phyloP scores from a whole-genome alignment of 2,797 vertebrate genomes.

The Chelon auratus region DNA sequence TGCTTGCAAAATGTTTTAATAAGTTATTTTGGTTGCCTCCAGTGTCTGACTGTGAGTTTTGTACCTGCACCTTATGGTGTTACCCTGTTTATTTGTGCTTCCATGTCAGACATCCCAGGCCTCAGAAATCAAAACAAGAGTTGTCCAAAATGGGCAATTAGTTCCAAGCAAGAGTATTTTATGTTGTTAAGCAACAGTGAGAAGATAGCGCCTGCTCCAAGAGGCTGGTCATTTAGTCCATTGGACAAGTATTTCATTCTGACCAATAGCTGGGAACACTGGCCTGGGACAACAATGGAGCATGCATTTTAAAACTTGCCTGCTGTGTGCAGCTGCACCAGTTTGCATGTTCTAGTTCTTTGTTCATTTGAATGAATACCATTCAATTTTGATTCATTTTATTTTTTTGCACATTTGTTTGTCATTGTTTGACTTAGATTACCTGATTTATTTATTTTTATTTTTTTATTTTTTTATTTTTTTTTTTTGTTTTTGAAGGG shows the following conservation, averaged over 20 bases:
- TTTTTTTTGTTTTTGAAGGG: constrained; percentile 69
- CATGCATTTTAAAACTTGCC: constrained; percentile 71
- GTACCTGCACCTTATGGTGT: constrained; percentile 59
- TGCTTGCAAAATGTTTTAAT: constrained; percentile 87
- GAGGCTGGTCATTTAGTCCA: constrained; percentile 1
- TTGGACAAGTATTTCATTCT: neutral
- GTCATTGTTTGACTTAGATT: constrained; percentile 54
- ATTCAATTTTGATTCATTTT: constrained; percentile 44
- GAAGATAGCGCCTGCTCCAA: neutral
- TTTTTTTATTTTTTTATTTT: constrained; percentile 36
- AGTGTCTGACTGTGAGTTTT: constrained; percentile 65
- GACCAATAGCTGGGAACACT: constrained; percentile 30
- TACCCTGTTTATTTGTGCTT: constrained; percentile 59
- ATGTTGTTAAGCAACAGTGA: neutral
- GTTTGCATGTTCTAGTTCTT: constrained; percentile 73
- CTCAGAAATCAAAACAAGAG: constrained; percentile 14
- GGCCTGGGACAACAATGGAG: constrained; percentile 71
- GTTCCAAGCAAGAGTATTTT: neutral
- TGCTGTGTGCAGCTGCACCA: constrained; percentile 67
- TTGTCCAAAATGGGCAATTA: neutral
- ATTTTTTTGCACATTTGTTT: constrained; percentile 46
- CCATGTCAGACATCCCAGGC: constrained; percentile 67
- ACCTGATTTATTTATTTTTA: constrained; percentile 42
- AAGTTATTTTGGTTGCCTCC: constrained; percentile 67
- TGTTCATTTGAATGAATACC: constrained; percentile 50